These are phyloP conservation scores for Congeria kusceri DNA, from an alignment of 2,888 invertebrate species.

Conservation along the genomic window DNA sequence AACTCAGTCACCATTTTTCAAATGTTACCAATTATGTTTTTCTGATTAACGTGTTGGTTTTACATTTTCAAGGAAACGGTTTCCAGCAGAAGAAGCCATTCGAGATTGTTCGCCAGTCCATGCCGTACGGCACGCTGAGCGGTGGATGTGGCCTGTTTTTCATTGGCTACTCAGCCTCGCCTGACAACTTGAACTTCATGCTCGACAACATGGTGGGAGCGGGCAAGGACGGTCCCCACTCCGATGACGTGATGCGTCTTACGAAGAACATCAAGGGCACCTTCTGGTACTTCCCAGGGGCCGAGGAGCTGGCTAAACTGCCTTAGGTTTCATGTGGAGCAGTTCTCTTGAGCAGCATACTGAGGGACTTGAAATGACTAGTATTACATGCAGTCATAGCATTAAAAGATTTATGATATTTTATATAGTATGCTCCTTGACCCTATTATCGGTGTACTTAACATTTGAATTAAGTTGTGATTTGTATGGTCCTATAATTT, in stretches of 20 bases:
- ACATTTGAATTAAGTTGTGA: no score
- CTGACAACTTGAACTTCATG: slow-evolving; percentile 84
- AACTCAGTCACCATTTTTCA: no score
- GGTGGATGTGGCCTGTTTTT: slow-evolving; percentile 84
- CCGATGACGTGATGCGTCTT: slow-evolving; percentile 84
- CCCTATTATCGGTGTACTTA: no score
- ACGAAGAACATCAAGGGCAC: slow-evolving; percentile 82
- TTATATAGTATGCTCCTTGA: no score
- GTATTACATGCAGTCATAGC: no score
- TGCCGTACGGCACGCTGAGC: slow-evolving; percentile 83
- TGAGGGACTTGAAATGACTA: no score
- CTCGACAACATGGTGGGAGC: slow-evolving; percentile 85
- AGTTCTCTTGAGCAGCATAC: no score
- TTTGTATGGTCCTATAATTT: no score
- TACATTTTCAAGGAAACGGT: slow-evolving; percentile 72
- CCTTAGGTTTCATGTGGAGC: neutral
- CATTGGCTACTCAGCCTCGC: slow-evolving; percentile 83
- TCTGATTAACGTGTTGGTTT: no score
- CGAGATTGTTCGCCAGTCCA: slow-evolving; percentile 85
- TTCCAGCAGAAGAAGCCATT: slow-evolving; percentile 81
- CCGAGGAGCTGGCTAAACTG: slow-evolving; percentile 78
- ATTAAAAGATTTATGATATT: no score
- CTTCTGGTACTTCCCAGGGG: slow-evolving; percentile 85
- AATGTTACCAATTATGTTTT: no score
- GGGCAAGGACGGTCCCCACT: slow-evolving; percentile 79